These are phyloP conservation scores for Tribolium castaneum DNA, from an alignment of 1,140 invertebrate species.

Conservation along the genomic window DNA sequence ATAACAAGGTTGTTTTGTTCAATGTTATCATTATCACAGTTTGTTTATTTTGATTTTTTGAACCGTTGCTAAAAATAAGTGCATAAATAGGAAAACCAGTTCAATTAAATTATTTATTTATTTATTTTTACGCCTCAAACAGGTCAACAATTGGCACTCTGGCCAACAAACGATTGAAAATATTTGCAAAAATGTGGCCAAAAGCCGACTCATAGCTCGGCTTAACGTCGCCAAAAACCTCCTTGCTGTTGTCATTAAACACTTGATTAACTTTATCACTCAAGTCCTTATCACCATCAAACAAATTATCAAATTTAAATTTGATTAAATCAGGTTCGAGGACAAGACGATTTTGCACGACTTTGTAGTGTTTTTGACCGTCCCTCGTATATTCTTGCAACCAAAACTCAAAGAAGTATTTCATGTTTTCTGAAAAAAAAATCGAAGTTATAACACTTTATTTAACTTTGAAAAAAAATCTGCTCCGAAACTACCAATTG, in stretches of 20 bases:
- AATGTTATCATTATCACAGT: too few species aligned
- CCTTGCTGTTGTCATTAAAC: conserved; percentile 41
- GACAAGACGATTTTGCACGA: background rate
- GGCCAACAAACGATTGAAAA: background rate
- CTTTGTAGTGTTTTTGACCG: background rate
- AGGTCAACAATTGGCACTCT: background rate
- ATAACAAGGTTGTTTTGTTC: too few species aligned
- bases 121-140: background rate
- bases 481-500: too few species aligned
- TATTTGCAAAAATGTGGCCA: background rate
- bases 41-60: too few species aligned
- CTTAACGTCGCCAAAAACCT: conserved; percentile 38
- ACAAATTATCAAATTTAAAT: conserved; percentile 22
- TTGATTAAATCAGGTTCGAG: background rate
- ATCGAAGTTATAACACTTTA: background rate
- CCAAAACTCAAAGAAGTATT: background rate
- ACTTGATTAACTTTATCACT: conserved; percentile 35
- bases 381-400: background rate
- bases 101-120: background rate
- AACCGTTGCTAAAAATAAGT: too few species aligned
- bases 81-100: too few species aligned
- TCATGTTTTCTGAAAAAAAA: conserved; percentile 12
- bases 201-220: background rate
- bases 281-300: conserved; percentile 33
- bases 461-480: too few species aligned